phyloP scores from a whole-genome alignment of 2,113 vertebrate species.

The Delphinapterus leucas region DNA sequence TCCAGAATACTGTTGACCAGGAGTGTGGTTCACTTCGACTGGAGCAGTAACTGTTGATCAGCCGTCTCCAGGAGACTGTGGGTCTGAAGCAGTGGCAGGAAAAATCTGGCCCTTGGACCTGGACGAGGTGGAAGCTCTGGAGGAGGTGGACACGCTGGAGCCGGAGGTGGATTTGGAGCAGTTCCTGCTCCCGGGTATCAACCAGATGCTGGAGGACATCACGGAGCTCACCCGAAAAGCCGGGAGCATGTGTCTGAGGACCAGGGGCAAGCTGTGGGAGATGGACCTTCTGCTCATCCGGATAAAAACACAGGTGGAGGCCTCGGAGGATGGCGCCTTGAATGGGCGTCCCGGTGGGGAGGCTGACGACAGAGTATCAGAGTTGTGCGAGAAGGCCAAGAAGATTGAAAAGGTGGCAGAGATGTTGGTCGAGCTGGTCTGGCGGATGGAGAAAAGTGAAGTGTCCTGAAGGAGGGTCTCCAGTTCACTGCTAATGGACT shows the following conservation, averaged over 20 bases:
- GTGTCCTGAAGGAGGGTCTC: not conserved
- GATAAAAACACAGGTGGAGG: conserved; percentile 34
- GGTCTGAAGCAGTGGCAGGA: not conserved
- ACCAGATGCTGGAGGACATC: conserved; percentile 49
- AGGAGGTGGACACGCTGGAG: not conserved
- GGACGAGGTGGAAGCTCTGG: conserved; percentile 42
- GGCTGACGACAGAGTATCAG: rapidly evolving
- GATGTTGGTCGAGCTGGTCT: conserved; percentile 57
- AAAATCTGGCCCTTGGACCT: conserved; percentile 50
- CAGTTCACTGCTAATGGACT: not conserved
- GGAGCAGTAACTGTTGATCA: not conserved
- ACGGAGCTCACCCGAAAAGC: not conserved
- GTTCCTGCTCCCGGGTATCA: conserved; percentile 56
- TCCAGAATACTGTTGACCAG: not conserved
- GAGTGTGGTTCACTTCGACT: not conserved
- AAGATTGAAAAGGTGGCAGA: not conserved
- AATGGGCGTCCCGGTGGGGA: not conserved
- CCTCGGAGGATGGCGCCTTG: conserved; percentile 53
- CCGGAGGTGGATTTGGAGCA: conserved; percentile 37
- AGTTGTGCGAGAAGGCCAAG: not conserved
- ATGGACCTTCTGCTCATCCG: conserved; percentile 50
- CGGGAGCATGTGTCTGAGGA: not conserved
- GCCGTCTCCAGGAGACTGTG: not conserved
- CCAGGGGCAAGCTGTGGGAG: conserved; percentile 38
- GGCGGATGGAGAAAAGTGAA: conserved; percentile 28